phyloP scores from a whole-genome alignment of 2,113 vertebrate genomes.

The Cephalopterus ornatus region DNA sequence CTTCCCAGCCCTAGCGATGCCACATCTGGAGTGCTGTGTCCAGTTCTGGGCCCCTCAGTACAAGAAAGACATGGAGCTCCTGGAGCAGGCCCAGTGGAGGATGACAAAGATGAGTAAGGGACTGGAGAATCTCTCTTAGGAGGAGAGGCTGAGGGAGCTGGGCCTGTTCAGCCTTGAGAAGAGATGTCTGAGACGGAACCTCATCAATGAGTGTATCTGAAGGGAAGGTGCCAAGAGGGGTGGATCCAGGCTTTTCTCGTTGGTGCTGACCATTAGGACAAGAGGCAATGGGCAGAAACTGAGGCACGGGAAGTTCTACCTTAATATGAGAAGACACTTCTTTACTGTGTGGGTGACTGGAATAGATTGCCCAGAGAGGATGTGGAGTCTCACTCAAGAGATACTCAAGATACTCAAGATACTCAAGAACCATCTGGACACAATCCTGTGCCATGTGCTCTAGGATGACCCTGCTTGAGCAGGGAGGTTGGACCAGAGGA shows the following conservation, averaged over 20 bases:
- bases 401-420: not conserved
- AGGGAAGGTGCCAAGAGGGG: not conserved
- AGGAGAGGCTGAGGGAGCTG: not conserved
- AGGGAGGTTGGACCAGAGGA: not conserved
- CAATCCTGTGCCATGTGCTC: not conserved
- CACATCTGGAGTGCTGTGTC: not conserved
- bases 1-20: not conserved
- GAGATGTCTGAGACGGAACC: not conserved
- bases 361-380: rapidly evolving
- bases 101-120: not conserved
- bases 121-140: not conserved
- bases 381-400: not conserved
- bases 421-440: rapidly evolving
- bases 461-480: not conserved
- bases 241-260: rapidly evolving
- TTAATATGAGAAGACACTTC: not conserved
- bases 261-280: not conserved
- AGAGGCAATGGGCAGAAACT: not conserved
- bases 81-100: not conserved
- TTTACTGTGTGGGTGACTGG: not conserved
- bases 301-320: not conserved
- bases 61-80: not conserved
- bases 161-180: not conserved
- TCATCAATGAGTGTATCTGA: not conserved
- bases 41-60: not conserved